These are phyloP conservation scores for Auanema sp. DNA, from an alignment of 2,888 invertebrate genomes.

Conservation along the genomic window DNA sequence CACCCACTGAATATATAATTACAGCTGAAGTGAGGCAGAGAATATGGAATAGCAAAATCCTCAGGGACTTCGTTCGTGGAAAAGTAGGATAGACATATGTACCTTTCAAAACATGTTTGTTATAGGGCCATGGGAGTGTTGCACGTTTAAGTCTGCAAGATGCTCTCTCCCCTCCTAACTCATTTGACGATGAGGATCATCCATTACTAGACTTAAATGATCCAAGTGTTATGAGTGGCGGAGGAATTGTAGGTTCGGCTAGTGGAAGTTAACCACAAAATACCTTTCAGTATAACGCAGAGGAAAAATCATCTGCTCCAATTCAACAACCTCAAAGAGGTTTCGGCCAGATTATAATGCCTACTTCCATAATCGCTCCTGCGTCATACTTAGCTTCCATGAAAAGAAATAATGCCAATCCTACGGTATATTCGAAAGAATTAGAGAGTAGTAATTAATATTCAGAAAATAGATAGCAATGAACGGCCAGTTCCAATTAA, in stretches of 20 bases:
- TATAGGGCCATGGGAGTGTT: constrained; percentile 13
- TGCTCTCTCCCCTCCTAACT: neutral
- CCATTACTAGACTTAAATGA: constrained; percentile 20
- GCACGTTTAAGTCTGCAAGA: constrained; percentile 11
- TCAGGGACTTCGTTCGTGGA: constrained; percentile 49
- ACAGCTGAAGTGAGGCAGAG: no score
- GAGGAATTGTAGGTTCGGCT: constrained; percentile 23
- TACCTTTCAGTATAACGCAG: neutral
- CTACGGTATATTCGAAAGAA: neutral
- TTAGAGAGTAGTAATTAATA: neutral
- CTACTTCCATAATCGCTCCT: constrained; percentile 14
- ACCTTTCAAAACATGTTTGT: neutral
- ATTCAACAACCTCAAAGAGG: constrained; percentile 1
- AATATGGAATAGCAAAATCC: constrained; percentile 38
- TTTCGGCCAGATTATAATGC: constrained; percentile 6
- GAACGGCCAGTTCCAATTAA: no score
- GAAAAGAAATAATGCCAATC: neutral
- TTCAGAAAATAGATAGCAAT: no score
- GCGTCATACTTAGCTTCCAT: constrained; percentile 6
- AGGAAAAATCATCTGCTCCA: no score
- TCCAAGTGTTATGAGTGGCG: constrained; percentile 25
- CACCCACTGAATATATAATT: no score
- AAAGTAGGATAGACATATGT: constrained; percentile 20
- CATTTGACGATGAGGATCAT: constrained; percentile 13
- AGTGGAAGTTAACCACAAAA: constrained; percentile 2